Conservation (phyloP, 2,888 invertebrate species). For the Apotomis betuletana region DNA sequence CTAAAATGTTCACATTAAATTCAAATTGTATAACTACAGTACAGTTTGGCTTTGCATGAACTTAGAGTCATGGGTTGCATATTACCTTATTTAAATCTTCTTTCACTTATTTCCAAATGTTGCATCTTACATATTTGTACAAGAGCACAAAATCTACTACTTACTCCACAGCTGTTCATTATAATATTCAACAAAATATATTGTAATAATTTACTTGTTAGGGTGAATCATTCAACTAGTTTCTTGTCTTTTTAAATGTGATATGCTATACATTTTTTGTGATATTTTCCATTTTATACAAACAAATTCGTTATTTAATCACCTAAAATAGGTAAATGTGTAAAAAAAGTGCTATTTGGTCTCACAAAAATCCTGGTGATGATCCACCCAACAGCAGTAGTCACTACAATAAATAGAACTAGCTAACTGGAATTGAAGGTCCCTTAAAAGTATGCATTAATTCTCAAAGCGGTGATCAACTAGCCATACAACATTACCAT, state of each 20-base stretch:
- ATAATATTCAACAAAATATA: constrained; percentile 79
- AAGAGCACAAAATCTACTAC: constrained; percentile 69
- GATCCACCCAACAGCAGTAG: constrained; percentile 76
- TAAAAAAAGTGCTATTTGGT: constrained; percentile 81
- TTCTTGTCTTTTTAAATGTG: constrained; percentile 69
- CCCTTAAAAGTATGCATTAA: constrained; percentile 83
- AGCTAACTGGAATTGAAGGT: constrained; percentile 83
- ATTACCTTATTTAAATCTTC: constrained; percentile 67
- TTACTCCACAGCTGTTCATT: constrained; percentile 72
- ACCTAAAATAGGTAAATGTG: constrained; percentile 74
- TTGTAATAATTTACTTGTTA: constrained; percentile 73
- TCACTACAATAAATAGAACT: constrained; percentile 82
- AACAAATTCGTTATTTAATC: constrained; percentile 70
- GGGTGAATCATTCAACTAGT: constrained; percentile 68
- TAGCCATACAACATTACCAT: constrained; percentile 55
- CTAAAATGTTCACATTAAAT: constrained; percentile 75
- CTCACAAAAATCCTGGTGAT: constrained; percentile 70
- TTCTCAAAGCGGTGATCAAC: constrained; percentile 78
- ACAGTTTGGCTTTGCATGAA: constrained; percentile 76
- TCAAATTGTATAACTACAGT: constrained; percentile 74
- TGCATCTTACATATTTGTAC: constrained; percentile 72
- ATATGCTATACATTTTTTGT: constrained; percentile 80
- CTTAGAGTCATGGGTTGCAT: constrained; percentile 68
- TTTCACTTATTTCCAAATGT: constrained; percentile 84
- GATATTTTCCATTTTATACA: constrained; percentile 74